Evolutionary conservation across 2,797 vertebrate genomes (phyloP).

Genomic region (Notoglanidium macrostoma): DNA sequence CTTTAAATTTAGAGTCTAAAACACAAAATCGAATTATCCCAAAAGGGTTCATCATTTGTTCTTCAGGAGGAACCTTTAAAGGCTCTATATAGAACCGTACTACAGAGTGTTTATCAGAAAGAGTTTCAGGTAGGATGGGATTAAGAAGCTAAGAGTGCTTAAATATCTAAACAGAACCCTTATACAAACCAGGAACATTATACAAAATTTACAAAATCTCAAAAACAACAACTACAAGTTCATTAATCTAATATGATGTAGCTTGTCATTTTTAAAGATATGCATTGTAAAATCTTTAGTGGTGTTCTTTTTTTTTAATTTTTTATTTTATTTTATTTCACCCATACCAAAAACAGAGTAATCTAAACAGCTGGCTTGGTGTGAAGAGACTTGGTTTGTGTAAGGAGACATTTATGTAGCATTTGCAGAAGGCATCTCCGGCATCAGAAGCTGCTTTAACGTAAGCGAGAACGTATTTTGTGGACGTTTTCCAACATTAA

Average conservation of each 20-base stretch:
- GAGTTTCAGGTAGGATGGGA: not conserved
- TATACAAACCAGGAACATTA: too few relatives aligned
- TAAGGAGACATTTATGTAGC: not conserved
- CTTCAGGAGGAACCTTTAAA: not conserved
- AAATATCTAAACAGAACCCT: too few relatives aligned
- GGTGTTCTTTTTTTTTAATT: too few relatives aligned
- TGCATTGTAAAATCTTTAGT: too few relatives aligned
- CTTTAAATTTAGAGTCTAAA: not conserved
- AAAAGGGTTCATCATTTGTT: not conserved
- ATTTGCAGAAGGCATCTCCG: not conserved
- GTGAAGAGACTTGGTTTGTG: not conserved
- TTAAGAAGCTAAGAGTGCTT: too few relatives aligned
- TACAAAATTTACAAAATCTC: not conserved
- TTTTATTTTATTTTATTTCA: too few relatives aligned
- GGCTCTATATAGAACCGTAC: not conserved
- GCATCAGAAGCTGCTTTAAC: not conserved
- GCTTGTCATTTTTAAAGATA: too few relatives aligned
- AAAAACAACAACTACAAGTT: not conserved
- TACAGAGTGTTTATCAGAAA: not conserved
- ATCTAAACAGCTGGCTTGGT: too few relatives aligned
- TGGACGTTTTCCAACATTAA: not conserved
- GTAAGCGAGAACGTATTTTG: not conserved
- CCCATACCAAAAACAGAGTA: too few relatives aligned
- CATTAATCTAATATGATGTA: too few relatives aligned
- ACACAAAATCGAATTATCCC: too few relatives aligned